Percentiles rank a stretch among this genome's conserved stretches.
These are phyloP conservation scores for Colletes collaris DNA, from an alignment of 2,888 invertebrate genomes.

Conservation along the genomic window DNA sequence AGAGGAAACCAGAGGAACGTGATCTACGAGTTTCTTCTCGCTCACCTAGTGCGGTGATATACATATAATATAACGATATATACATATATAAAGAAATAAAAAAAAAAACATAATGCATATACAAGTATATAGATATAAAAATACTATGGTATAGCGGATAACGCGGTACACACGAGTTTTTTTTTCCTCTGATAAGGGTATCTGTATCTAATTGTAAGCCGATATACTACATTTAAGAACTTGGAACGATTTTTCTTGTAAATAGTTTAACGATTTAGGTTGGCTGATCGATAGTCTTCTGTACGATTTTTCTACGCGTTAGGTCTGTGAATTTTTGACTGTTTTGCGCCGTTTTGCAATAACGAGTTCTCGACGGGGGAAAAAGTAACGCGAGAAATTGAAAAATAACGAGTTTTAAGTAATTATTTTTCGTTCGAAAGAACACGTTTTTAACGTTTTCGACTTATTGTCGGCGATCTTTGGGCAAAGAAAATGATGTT, in stretches of 20 bases:
- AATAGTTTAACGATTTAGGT: conserved; percentile 54
- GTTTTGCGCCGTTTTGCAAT: conserved; percentile 21
- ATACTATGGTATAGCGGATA: conserved; percentile 39
- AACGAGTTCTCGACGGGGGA: not conserved
- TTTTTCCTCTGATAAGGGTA: conserved; percentile 56
- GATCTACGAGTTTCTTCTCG: conserved; percentile 57
- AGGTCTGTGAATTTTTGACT: conserved; percentile 29
- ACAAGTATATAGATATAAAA: conserved; percentile 23
- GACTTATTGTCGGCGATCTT: too few species aligned
- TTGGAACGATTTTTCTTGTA: conserved; percentile 47
- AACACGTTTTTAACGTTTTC: too few species aligned
- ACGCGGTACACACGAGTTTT: conserved; percentile 62
- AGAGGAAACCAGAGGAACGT: conserved; percentile 20
- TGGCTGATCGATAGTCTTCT: conserved; percentile 33
- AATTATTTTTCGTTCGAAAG: too few species aligned
- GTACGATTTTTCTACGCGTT: conserved; percentile 44
- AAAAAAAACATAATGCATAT: conserved; percentile 31
- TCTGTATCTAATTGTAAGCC: conserved; percentile 60
- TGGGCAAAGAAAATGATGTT: too few species aligned
- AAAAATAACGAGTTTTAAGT: too few species aligned
- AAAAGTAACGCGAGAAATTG: not conserved
- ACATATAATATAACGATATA: conserved; percentile 46
- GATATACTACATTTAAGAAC: conserved; percentile 31
- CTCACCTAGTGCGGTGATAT: conserved; percentile 71
- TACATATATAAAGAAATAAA: conserved; percentile 31